Conservation (phyloP, 2,113 vertebrate genomes). For the Pardalotus punctatus region DNA sequence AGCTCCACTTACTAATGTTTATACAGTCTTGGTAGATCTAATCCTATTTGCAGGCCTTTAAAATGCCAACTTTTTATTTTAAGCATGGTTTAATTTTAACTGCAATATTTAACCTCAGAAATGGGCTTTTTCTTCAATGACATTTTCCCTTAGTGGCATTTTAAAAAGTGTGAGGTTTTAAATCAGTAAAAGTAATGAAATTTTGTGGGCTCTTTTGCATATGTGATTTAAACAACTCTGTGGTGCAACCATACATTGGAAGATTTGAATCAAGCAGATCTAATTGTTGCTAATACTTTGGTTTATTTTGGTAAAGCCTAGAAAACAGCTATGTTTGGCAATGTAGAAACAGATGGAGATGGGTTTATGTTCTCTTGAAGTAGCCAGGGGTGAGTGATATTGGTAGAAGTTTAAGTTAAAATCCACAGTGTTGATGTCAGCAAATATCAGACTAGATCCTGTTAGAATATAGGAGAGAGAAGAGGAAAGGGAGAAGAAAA, state of each 20-base stretch:
- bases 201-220: not conserved
- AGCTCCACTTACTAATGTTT: not conserved
- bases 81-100: not conserved
- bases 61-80: conserved; percentile 16
- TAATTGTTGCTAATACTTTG: not conserved
- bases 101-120: not conserved
- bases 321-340: not conserved
- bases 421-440: not conserved
- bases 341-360: not conserved
- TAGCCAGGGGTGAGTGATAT: not conserved
- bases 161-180: not conserved
- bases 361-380: not conserved
- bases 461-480: not conserved
- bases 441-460: not conserved
- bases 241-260: not conserved
- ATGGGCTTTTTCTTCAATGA: not conserved
- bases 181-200: not conserved
- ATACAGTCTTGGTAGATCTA: not conserved
- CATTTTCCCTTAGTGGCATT: not conserved
- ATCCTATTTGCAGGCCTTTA: conserved; percentile 2
- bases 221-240: not conserved
- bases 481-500: not conserved
- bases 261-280: not conserved
- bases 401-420: not conserved
- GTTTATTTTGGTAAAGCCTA: not conserved